These are phyloP conservation scores for Leptogaster cylindrica DNA, from an alignment of 2,888 invertebrate species.

Conservation along the genomic window DNA sequence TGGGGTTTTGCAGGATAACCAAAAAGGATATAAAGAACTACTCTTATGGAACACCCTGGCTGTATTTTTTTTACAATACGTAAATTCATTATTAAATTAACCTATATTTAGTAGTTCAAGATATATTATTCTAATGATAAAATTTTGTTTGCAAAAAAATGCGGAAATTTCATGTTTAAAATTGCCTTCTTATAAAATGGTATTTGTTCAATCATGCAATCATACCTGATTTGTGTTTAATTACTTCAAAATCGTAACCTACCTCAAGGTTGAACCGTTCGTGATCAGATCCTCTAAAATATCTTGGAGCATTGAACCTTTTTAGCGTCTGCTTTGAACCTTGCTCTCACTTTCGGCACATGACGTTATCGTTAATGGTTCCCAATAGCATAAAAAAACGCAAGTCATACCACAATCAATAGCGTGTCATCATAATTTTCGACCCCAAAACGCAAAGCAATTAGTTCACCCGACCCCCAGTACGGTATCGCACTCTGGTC, in stretches of 20 bases:
- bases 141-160: too few relatives aligned
- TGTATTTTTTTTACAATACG: too few relatives aligned
- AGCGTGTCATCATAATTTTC: conserved; percentile 45
- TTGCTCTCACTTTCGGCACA: conserved; percentile 10
- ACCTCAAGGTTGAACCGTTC: conserved; percentile 34
- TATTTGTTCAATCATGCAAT: conserved; percentile 26
- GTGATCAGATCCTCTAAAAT: conserved; percentile 28
- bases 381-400: too few relatives aligned
- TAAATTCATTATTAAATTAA: too few relatives aligned
- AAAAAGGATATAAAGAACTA: too few relatives aligned
- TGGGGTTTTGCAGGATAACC: too few relatives aligned
- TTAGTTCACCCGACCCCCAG: conserved; percentile 30
- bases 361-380: conserved; percentile 34
- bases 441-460: conserved; percentile 42
- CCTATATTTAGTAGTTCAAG: too few relatives aligned
- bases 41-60: too few relatives aligned
- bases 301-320: conserved; percentile 30
- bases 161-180: too few relatives aligned
- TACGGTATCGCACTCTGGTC: background rate
- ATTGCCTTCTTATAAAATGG: too few relatives aligned
- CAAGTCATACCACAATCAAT: conserved; percentile 36
- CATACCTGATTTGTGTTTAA: conserved; percentile 26
- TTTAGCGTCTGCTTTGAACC: conserved; percentile 34
- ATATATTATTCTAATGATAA: too few relatives aligned
- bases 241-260: conserved; percentile 35